Percentiles rank a stretch among this genome's conserved stretches.
phyloP scores from a whole-genome alignment of 2,888 invertebrate species.

The Drosophila differens region DNA sequence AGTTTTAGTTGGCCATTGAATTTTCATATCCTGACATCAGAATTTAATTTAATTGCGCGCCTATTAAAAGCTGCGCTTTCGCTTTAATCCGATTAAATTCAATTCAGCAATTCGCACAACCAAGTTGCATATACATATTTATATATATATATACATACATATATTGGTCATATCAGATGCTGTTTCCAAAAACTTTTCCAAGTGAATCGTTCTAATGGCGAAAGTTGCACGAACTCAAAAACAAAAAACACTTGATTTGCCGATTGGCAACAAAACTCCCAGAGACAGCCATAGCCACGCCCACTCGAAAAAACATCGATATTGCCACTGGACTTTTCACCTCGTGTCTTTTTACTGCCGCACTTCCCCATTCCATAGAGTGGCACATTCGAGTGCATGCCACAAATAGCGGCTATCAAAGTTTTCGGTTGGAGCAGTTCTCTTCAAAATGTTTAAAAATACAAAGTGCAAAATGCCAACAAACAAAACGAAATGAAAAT shows the following conservation, averaged over 20 bases:
- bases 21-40: slow-evolving; percentile 23
- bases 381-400: slow-evolving; percentile 57
- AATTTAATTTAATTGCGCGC: slow-evolving; percentile 56
- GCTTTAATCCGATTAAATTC: slow-evolving; percentile 73
- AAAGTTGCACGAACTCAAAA: slow-evolving; percentile 41
- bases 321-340: not conserved
- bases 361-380: slow-evolving; percentile 55
- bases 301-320: slow-evolving; percentile 44
- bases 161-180: slow-evolving; percentile 62
- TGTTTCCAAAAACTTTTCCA: slow-evolving; percentile 59
- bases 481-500: slow-evolving; percentile 44
- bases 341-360: not conserved
- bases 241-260: slow-evolving; percentile 44
- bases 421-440: slow-evolving; percentile 61
- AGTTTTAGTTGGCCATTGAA: slow-evolving; percentile 25
- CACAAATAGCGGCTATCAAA: slow-evolving; percentile 70
- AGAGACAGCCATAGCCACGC: slow-evolving; percentile 37
- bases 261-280: slow-evolving; percentile 44
- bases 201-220: slow-evolving; percentile 63
- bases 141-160: slow-evolving; percentile 19
- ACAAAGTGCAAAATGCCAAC: slow-evolving; percentile 62
- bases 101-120: slow-evolving; percentile 63
- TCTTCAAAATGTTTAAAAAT: slow-evolving; percentile 76
- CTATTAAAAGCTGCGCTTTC: slow-evolving; percentile 47
- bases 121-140: slow-evolving; percentile 5